Conservation (phyloP, 1,140 invertebrate species). For the Lasioglossum baleicum region DNA sequence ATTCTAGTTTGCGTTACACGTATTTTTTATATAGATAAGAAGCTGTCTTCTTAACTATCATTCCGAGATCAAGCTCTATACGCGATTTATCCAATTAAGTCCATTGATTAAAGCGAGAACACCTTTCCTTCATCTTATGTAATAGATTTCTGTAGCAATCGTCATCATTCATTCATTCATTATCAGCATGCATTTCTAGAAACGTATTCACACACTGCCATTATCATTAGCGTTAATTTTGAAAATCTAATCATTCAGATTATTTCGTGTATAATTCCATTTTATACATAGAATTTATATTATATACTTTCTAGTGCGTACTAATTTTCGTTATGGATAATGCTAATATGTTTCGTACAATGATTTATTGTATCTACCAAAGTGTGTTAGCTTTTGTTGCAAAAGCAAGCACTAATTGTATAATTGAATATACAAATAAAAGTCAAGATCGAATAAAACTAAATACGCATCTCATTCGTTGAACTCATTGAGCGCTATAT, state of each 20-base stretch:
- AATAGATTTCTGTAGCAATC: not conserved
- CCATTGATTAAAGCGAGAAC: not conserved
- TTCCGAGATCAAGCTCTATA: not conserved
- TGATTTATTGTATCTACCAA: constrained; percentile 42
- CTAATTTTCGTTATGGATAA: constrained; percentile 23
- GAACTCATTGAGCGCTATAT: no score
- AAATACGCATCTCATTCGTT: not conserved
- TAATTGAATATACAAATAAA: constrained; percentile 40
- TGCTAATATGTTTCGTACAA: constrained; percentile 14
- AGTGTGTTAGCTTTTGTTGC: constrained; percentile 37
- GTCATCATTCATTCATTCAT: constrained; percentile 4
- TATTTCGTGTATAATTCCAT: constrained; percentile 25
- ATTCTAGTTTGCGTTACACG: constrained; percentile 3
- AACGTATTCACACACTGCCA: constrained; percentile 36
- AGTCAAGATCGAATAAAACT: constrained; percentile 4
- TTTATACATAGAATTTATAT: constrained; percentile 20
- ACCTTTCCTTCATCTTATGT: not conserved
- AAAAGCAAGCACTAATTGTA: constrained; percentile 32
- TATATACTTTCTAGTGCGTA: constrained; percentile 6
- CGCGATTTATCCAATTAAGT: not conserved
- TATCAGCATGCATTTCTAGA: constrained; percentile 2
- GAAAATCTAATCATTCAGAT: constrained; percentile 19
- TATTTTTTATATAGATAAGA: constrained; percentile 7
- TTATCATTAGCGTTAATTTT: constrained; percentile 42
- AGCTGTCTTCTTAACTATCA: not conserved